Evolutionary conservation across 2,797 vertebrate species (phyloP).

Genomic region (Meda fulgida): DNA sequence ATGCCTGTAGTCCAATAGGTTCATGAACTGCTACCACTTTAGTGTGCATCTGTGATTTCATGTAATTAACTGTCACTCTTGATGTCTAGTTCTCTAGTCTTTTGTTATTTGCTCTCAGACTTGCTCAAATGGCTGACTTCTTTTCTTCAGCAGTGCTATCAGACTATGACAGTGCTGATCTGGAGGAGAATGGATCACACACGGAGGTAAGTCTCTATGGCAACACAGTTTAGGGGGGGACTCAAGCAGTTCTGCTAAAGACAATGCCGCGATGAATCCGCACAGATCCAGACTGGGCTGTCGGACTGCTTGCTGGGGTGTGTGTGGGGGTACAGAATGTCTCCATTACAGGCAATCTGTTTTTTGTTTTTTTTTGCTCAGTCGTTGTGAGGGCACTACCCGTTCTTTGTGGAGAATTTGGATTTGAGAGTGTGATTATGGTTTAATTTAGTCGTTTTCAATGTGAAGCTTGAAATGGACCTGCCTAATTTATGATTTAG

Average conservation of each 20-base stretch:
- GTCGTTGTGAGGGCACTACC: not conserved
- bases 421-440: not conserved
- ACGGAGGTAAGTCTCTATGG: slow-evolving; percentile 83
- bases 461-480: not conserved
- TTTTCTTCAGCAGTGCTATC: slow-evolving; percentile 88
- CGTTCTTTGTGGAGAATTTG: not conserved
- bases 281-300: not conserved
- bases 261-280: not conserved
- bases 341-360: not conserved
- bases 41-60: not conserved
- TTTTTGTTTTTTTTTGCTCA: not conserved
- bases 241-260: slow-evolving; percentile 34
- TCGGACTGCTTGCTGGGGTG: not conserved
- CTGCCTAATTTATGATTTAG: not conserved
- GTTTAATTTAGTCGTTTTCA: not conserved
- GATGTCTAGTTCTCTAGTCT: not conserved
- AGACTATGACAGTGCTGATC: slow-evolving; percentile 93
- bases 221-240: slow-evolving; percentile 30
- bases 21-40: not conserved
- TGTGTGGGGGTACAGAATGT: not conserved
- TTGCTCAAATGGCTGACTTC: slow-evolving; percentile 17
- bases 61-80: not conserved
- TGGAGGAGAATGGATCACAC: slow-evolving; percentile 84
- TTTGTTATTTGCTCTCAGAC: slow-evolving; percentile 6
- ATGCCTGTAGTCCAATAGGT: not conserved